These are phyloP conservation scores for Poecilia wingei DNA, from an alignment of 2,797 vertebrate species.

Conservation along the genomic window DNA sequence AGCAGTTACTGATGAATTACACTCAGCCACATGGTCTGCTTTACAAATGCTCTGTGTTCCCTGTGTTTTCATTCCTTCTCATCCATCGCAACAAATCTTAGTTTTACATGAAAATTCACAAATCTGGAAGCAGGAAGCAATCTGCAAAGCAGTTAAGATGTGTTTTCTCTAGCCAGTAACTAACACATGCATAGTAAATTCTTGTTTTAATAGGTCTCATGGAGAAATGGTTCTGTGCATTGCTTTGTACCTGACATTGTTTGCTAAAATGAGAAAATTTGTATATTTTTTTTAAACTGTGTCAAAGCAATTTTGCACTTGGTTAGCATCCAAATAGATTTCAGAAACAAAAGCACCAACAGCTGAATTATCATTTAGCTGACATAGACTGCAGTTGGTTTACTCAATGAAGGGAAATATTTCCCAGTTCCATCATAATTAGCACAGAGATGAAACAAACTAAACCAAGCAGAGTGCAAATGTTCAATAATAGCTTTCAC, in stretches of 20 bases:
- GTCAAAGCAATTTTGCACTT: conserved; percentile 42
- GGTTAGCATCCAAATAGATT: conserved; percentile 25
- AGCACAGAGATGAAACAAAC: conserved; percentile 45
- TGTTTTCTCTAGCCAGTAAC: conserved; percentile 10
- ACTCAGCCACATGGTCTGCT: background rate
- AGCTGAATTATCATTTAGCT: conserved; percentile 22
- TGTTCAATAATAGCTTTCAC: conserved; percentile 40
- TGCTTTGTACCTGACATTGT: conserved; percentile 22
- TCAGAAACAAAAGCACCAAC: conserved; percentile 20
- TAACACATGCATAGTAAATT: conserved; percentile 14
- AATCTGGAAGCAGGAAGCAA: conserved; percentile 16
- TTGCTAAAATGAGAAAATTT: conserved; percentile 10
- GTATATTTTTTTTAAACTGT: background rate
- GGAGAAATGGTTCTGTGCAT: background rate
- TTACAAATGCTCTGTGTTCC: background rate
- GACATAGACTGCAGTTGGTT: conserved; percentile 33
- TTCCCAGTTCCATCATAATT: conserved; percentile 44
- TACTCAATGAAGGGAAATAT: conserved; percentile 33
- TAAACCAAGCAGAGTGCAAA: conserved; percentile 31
- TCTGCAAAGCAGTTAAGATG: background rate
- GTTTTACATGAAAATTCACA: conserved; percentile 1
- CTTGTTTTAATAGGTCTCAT: conserved; percentile 31
- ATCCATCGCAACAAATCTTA: background rate
- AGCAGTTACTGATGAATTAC: background rate
- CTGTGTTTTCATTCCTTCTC: background rate